Conservation (phyloP, 2,113 vertebrate genomes). For the Raja brachyura region DNA sequence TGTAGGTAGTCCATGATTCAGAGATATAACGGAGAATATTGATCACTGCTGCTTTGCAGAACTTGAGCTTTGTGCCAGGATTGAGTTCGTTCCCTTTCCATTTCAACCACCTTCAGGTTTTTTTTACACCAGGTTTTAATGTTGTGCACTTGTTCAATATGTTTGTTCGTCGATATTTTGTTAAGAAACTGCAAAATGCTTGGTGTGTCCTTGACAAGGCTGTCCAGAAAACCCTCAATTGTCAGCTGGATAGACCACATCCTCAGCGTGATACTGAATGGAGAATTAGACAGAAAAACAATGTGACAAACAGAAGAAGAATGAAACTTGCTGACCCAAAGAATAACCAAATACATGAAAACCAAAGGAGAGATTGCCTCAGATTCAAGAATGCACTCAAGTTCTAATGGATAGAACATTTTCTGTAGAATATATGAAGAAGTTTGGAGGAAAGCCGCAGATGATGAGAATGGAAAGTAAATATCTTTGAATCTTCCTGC, state of each 20-base stretch:
- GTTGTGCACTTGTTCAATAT: not conserved
- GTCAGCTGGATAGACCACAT: not conserved
- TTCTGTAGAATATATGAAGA: not conserved
- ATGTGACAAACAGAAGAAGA: not conserved
- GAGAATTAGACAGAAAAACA: not conserved
- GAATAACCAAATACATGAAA: not conserved
- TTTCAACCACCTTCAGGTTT: not conserved
- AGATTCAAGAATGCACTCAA: not conserved
- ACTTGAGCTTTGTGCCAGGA: not conserved
- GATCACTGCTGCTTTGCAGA: too few species aligned
- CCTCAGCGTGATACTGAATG: not conserved
- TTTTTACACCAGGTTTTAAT: not conserved
- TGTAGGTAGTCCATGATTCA: too few species aligned
- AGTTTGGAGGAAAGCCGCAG: not conserved
- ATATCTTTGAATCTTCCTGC: not conserved
- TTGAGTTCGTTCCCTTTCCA: not conserved
- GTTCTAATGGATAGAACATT: not conserved
- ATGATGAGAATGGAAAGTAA: not conserved
- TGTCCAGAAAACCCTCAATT: not conserved
- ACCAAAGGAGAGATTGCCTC: not conserved
- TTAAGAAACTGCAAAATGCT: not conserved
- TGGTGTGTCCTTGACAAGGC: not conserved
- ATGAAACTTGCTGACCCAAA: not conserved
- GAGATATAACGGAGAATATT: too few species aligned
- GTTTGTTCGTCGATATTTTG: not conserved